A percentile compares a stretch with the other conserved stretches of the same genome.
Conservation (phyloP, 2,797 vertebrate species). For the Acipenser transmontanus region DNA sequence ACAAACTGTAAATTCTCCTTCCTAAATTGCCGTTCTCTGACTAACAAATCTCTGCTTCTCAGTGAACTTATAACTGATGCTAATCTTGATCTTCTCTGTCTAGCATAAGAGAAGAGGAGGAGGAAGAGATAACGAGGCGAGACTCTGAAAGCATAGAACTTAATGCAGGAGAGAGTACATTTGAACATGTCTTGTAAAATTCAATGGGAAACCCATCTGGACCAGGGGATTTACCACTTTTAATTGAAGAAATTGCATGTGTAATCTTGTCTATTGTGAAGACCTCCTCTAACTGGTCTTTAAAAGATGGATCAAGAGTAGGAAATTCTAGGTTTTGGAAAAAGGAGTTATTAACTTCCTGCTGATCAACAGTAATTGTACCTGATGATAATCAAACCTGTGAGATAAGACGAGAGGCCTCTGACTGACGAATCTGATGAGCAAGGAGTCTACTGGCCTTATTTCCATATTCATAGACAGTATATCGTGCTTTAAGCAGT, state of each 20-base stretch:
- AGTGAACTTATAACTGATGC: no score
- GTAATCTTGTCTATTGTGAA: not conserved
- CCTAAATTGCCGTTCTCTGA: no score
- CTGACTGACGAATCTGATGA: conserved; percentile 6
- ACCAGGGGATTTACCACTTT: conserved; percentile 7
- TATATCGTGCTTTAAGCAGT: not conserved
- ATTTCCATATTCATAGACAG: conserved; percentile 1
- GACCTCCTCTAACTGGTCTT: not conserved
- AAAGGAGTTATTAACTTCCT: no score
- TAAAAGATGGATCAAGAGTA: not conserved
- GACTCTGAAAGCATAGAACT: not conserved
- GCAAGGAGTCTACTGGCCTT: conserved; percentile 3
- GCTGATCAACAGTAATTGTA: not conserved
- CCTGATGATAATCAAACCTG: not conserved
- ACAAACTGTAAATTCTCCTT: no score
- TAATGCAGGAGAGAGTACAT: not conserved
- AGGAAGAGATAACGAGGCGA: not conserved
- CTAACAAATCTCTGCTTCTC: no score
- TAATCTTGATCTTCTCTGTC: no score
- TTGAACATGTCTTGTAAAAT: conserved; percentile 9
- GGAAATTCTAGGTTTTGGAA: not conserved
- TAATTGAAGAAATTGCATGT: not conserved
- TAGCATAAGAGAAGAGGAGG: no score
- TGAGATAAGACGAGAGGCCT: conserved; percentile 3
- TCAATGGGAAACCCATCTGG: conserved; percentile 4